Percentiles rank a stretch among this genome's conserved stretches.
phyloP scores from a whole-genome alignment of 2,888 invertebrate species.

The Agrochola lychnidis region DNA sequence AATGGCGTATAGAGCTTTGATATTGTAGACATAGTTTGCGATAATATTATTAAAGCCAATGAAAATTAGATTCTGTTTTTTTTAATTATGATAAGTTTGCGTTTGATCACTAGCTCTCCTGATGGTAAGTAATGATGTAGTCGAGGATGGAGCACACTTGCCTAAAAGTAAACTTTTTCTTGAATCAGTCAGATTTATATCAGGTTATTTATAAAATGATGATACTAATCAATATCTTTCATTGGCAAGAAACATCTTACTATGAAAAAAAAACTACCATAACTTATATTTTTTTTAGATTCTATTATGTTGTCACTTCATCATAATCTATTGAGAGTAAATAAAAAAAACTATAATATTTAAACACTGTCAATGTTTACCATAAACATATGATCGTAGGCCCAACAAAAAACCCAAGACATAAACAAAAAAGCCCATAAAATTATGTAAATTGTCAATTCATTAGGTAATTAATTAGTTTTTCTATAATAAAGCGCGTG shows the following conservation, averaged over 20 bases:
- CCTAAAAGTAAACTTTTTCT: not conserved
- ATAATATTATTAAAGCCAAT: not conserved
- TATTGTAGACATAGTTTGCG: conserved; percentile 60
- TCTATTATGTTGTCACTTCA: conserved; percentile 24
- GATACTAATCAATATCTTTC: not conserved
- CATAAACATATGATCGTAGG: conserved; percentile 48
- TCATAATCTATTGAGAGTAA: not conserved
- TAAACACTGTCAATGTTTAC: conserved; percentile 50
- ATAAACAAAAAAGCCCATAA: conserved; percentile 53
- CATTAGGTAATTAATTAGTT: conserved; percentile 45
- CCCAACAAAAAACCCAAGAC: conserved; percentile 52
- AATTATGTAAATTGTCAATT: conserved; percentile 63
- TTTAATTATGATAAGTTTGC: not conserved
- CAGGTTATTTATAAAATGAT: not conserved
- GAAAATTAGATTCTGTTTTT: not conserved
- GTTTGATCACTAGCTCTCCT: not conserved
- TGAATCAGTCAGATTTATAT: not conserved
- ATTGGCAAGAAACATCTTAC: not conserved
- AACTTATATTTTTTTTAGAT: not conserved
- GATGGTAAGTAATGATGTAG: not conserved
- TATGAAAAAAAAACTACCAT: not conserved
- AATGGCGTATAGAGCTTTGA: conserved; percentile 73
- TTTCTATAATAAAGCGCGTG: conserved; percentile 31
- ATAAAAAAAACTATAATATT: conserved; percentile 27
- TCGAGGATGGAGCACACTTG: not conserved